Base-by-base conservation (phyloP, 2,113 vertebrate genomes). In the Galemys pyrenaicus region DNA sequence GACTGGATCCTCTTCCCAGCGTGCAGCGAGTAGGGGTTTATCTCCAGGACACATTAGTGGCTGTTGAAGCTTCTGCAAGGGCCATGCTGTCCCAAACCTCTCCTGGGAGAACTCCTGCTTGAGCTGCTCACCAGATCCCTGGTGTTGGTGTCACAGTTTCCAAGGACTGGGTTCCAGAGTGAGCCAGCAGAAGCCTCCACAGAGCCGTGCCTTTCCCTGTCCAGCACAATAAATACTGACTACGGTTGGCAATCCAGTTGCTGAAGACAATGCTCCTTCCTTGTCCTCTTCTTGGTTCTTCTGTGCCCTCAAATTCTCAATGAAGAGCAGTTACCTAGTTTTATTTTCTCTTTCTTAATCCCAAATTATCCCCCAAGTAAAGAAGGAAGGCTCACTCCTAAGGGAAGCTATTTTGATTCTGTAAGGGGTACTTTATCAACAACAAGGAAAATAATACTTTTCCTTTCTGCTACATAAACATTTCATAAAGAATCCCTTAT, bases 401-500 rank as follows among this genome's bases (percentile, higher is more conserved):
- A 84, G 65, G 71, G 87, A 96, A 95, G 77, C 2, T 22, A 19
- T 17, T 91, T 91, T 84, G 41, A n/a, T 87, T 67, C 62, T 5
- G 37, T 13, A 77, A 60, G 44, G 32, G 68, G 58, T 20, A 51
- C 19, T 60, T 73, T 73, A 68, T 54, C 46, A 83, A 64, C 51
- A 85, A 77, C 58, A 32, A 73, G 49, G 17, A 77, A 94, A 89
- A 83, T 24, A 39, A 8, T 32, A 30, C 39, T 35, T 67, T 83
- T 94, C 71, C 39, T 92, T 87, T 39, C 32, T 65, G 68, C n/a
- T 77, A 65, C 17, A 24, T 16, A 74, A 64, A 26, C 51, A 35
- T 92, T 81, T 86, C 75, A 54, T 58, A 73, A 82, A 73, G 24
- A 89, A 58, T 70, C 12, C 6, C 20, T 71, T 81, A 44, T 60